phyloP scores from a whole-genome alignment of 2,888 invertebrate species.

The Leptopterna dolabrata region DNA sequence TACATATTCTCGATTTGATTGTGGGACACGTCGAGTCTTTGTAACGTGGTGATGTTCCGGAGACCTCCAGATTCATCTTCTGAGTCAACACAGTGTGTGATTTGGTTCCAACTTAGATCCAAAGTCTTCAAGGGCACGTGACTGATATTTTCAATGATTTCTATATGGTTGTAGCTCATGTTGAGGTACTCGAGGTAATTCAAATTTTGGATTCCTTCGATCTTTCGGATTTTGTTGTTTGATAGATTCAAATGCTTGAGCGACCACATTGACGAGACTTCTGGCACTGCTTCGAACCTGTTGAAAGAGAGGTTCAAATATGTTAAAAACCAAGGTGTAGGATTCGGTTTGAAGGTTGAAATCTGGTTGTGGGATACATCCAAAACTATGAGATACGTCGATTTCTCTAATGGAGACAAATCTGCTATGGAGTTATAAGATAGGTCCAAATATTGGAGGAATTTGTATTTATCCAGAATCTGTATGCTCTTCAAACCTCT shows the following conservation, averaged over 20 bases:
- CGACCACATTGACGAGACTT: constrained; percentile 74
- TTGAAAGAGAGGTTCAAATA: constrained; percentile 74
- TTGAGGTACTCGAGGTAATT: constrained; percentile 72
- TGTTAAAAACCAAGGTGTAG: constrained; percentile 72
- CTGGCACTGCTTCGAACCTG: constrained; percentile 70
- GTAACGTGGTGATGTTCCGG: neutral
- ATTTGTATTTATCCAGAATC: constrained; percentile 70
- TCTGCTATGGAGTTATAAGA: constrained; percentile 71
- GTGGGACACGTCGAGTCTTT: constrained; percentile 35
- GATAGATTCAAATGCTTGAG: constrained; percentile 73
- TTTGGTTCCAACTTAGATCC: constrained; percentile 66
- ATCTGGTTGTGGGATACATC: constrained; percentile 72
- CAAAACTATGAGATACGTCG: constrained; percentile 72
- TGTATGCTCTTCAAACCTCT: constrained; percentile 69
- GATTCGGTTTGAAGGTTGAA: constrained; percentile 53
- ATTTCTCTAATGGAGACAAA: constrained; percentile 69
- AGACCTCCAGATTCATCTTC: neutral
- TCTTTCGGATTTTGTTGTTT: constrained; percentile 72
- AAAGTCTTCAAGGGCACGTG: constrained; percentile 70
- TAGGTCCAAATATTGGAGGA: constrained; percentile 73
- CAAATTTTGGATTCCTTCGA: constrained; percentile 71
- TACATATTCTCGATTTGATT: constrained; percentile 1
- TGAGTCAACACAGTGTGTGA: neutral
- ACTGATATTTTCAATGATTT: constrained; percentile 71
- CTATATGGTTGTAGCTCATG: constrained; percentile 73